Percentiles rank a stretch among this genome's conserved stretches.
phyloP scores from a whole-genome alignment of 2,888 invertebrate genomes.

The Nemurella pictetii region DNA sequence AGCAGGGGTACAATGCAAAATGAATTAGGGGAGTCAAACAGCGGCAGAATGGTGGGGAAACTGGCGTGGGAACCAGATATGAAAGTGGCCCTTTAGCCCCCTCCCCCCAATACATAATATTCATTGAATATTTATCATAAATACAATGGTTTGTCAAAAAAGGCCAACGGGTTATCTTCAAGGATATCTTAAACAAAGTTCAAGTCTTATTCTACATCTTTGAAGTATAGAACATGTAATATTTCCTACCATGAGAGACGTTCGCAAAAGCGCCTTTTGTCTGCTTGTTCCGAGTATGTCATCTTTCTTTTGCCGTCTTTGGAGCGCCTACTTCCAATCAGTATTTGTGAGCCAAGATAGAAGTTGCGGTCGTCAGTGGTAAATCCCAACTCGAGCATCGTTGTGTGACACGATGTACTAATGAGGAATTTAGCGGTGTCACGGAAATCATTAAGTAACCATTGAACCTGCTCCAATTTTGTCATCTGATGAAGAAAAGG shows the following conservation, averaged over 20 bases:
- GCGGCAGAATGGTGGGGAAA: no score
- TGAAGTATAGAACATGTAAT: no score
- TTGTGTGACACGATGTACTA: constrained; percentile 72
- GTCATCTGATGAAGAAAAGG: constrained; percentile 54
- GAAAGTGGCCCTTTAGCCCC: no score
- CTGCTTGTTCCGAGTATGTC: constrained; percentile 85
- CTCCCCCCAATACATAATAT: no score
- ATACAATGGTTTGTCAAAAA: no score
- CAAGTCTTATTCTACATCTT: no score
- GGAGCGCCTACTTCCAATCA: constrained; percentile 50
- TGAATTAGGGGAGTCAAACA: no score
- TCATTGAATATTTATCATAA: no score
- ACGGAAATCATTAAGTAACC: constrained; percentile 56
- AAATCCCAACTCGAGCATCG: constrained; percentile 75
- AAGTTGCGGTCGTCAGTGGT: constrained; percentile 70
- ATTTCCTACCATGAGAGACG: constrained; percentile 74
- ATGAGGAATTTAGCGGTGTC: constrained; percentile 61
- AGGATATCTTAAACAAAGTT: no score
- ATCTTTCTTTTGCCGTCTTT: constrained; percentile 59
- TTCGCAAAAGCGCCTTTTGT: constrained; percentile 78
- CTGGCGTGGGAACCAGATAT: no score
- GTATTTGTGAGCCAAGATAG: constrained; percentile 42
- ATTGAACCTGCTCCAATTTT: constrained; percentile 52
- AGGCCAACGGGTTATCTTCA: no score
- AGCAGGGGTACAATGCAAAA: no score